Conservation (phyloP, 2,113 vertebrate genomes). For the Eubucco bourcierii region DNA sequence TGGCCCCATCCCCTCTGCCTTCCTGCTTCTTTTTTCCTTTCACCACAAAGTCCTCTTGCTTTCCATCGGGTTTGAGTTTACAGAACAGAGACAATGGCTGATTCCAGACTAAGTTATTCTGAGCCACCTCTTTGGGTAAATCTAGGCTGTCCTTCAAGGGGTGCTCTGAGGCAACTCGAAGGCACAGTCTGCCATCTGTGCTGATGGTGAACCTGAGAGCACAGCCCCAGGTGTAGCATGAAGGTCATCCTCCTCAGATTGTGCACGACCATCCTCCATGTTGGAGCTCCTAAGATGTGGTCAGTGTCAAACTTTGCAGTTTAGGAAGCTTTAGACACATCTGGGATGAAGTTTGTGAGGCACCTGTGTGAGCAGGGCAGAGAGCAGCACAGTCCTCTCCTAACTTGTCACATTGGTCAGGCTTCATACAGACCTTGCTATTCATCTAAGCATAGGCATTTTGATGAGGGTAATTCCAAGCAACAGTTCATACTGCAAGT, state of each 20-base stretch:
- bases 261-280: accelerated
- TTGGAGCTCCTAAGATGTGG: not conserved
- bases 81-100: not conserved
- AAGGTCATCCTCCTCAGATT: not conserved
- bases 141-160: not conserved
- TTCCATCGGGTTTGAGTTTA: slow-evolving; percentile 41
- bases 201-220: not conserved
- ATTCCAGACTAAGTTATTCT: not conserved
- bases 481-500: not conserved
- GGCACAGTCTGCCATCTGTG: not conserved
- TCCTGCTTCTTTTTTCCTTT: not conserved
- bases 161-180: not conserved
- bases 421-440: not conserved
- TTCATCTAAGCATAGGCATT: not conserved
- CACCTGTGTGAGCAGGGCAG: not conserved
- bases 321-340: not conserved
- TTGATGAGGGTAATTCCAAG: not conserved
- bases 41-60: slow-evolving; percentile 35
- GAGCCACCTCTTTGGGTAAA: not conserved
- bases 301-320: not conserved
- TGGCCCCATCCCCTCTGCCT: not conserved
- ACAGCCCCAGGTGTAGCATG: not conserved
- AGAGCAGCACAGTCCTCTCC: not conserved
- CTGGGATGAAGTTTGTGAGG: not conserved
- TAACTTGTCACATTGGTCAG: accelerated